A percentile compares a stretch with the other conserved stretches of the same genome.
Evolutionary conservation across 2,888 invertebrate species (phyloP).

Genomic region (Tetramorium bicarinatum): DNA sequence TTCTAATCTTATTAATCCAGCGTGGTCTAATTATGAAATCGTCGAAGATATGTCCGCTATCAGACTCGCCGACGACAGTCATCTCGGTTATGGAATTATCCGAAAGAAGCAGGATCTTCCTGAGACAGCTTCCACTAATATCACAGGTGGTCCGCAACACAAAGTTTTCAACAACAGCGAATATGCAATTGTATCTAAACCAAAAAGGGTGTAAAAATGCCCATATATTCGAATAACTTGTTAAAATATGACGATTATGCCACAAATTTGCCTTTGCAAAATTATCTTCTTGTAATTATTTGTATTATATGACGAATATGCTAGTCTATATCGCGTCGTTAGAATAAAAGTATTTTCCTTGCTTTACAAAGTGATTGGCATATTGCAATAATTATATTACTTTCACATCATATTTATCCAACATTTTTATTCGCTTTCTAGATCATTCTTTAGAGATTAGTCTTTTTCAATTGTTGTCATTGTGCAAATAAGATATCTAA

Average conservation of each 20-base stretch:
- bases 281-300: conserved; percentile 50
- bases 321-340: conserved; percentile 68
- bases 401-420: background rate
- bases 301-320: conserved; percentile 58
- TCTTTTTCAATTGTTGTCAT: conserved; percentile 62
- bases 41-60: conserved; percentile 90
- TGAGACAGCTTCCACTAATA: conserved; percentile 85
- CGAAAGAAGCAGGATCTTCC: conserved; percentile 87
- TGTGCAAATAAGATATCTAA: conserved; percentile 37
- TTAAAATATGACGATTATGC: conserved; percentile 41
- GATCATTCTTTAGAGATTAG: conserved; percentile 66
- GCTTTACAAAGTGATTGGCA: conserved; percentile 5
- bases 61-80: conserved; percentile 93
- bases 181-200: conserved; percentile 94
- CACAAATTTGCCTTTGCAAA: conserved; percentile 46
- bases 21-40: conserved; percentile 93
- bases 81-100: conserved; percentile 93
- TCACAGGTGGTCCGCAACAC: conserved; percentile 88
- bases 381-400: conserved; percentile 25
- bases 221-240: conserved; percentile 30
- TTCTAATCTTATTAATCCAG: conserved; percentile 77
- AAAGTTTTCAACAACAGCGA: conserved; percentile 92
- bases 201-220: conserved; percentile 91
- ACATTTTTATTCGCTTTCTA: conserved; percentile 39
- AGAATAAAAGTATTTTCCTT: conserved; percentile 50